Percentiles rank a stretch among this genome's conserved stretches.
These are phyloP conservation scores for Pachydiplax longipennis DNA, from an alignment of 2,888 invertebrate genomes.

Conservation along the genomic window DNA sequence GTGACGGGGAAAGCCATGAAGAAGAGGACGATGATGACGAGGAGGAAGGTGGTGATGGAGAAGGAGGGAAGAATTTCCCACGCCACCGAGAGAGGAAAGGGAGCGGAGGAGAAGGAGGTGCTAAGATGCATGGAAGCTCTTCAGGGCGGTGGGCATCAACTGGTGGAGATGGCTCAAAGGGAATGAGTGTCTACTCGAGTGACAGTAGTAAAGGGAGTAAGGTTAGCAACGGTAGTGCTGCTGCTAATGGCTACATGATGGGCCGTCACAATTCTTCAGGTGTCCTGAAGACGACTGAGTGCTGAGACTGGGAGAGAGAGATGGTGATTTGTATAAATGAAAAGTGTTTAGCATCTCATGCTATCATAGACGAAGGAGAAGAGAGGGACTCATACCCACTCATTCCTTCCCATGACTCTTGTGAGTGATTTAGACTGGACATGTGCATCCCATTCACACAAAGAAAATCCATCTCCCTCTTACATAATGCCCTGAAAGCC, in stretches of 20 bases:
- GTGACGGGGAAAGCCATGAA: neutral
- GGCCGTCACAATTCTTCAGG: slow-evolving; percentile 45
- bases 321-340: neutral
- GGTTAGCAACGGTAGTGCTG: slow-evolving; percentile 54
- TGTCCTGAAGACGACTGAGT: slow-evolving; percentile 30
- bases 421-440: slow-evolving; percentile 41
- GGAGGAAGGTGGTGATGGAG: slow-evolving; percentile 44
- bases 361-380: neutral
- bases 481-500: neutral
- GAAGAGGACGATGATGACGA: slow-evolving; percentile 52
- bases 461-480: neutral
- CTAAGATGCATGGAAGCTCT: slow-evolving; percentile 21
- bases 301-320: slow-evolving; percentile 18
- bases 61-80: slow-evolving; percentile 41
- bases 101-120: slow-evolving; percentile 21
- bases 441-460: slow-evolving; percentile 17
- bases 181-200: slow-evolving; percentile 47
- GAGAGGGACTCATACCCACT: neutral
- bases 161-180: slow-evolving; percentile 14
- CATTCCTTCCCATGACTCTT: slow-evolving; percentile 1
- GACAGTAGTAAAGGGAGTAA: slow-evolving; percentile 52
- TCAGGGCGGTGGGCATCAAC: slow-evolving; percentile 32
- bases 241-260: slow-evolving; percentile 52
- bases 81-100: slow-evolving; percentile 8
- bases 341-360: slow-evolving; percentile 12